Evolutionary conservation across 2,113 vertebrate species (phyloP), one percentile per base, ranked within the genome.

Genomic region (Cheilinus undulatus): DNA sequence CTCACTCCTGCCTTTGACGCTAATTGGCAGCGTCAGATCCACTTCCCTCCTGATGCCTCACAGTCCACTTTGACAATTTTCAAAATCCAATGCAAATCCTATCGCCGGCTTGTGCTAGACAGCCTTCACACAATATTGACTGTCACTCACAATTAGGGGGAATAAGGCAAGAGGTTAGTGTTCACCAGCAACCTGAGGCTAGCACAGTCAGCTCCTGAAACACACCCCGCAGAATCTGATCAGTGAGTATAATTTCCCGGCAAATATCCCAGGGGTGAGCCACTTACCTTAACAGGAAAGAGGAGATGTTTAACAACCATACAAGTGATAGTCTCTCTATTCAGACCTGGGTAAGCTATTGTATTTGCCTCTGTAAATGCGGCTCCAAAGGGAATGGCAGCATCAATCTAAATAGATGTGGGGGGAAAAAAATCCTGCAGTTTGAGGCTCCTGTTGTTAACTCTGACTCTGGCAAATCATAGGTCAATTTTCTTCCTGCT

Each of bases 71-170:
- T 92, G 87, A 91, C 91, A 89, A 92, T 93, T 89, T 81, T 76
- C 79, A 90, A 94, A 93, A 94, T 90, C 77, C 91, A 88, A 90
- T 92, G 92, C 89, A 94, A 93, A 95, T 93, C 91, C 84, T 87
- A 92, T 93, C 76, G 76, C n/a, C 7, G 83, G 86, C 86, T 75
- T 14, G 78, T 59, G 76, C 82, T 27, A 78, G 82, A 77, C 63
- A 45, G 59, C 83, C 80, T 86, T 86, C 80, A n/a, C 73, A 66
- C 86, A 91, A 92, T 92, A 93, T 90, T 88, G 90, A 89, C 85
- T 92, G 90, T 91, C 90, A 92, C 83, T 93, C 91, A 91, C 90
- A 90, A 92, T 88, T 92, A 92, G 49, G 80, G n/a, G 67, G 81
- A 84, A 82, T 40, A 73, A 77, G 64, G 82, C 76, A 77, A 90